phyloP scores from a whole-genome alignment of 2,888 invertebrate species.

The Hofmannophila pseudospretella region DNA sequence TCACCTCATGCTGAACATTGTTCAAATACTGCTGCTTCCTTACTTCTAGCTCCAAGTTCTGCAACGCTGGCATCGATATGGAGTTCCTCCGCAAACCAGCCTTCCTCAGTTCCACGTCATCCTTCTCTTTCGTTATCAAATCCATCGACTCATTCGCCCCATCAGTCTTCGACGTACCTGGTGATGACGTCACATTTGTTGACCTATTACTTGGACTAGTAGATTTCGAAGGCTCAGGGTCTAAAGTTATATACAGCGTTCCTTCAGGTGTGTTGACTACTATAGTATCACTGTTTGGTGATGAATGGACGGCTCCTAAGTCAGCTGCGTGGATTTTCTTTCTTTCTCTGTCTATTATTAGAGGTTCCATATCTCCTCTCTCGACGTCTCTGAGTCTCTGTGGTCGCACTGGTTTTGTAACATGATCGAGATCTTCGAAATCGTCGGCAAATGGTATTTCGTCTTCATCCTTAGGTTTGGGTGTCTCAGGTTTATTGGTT shows the following conservation, averaged over 20 bases:
- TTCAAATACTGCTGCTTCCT: conserved; percentile 63
- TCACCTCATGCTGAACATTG: conserved; percentile 51
- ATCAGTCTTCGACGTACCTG: conserved; percentile 44
- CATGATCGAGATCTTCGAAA: conserved; percentile 37
- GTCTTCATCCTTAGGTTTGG: conserved; percentile 11
- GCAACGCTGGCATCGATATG: conserved; percentile 85
- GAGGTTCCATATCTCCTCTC: conserved; percentile 20
- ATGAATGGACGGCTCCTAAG: conserved; percentile 51
- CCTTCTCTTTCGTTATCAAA: conserved; percentile 45
- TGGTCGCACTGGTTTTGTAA: conserved; percentile 39
- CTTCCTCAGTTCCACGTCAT: conserved; percentile 38
- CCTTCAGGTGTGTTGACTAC: conserved; percentile 70
- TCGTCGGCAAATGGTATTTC: conserved; percentile 54
- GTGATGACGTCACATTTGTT: conserved; percentile 35
- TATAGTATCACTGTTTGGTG: conserved; percentile 64
- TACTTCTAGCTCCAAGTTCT: conserved; percentile 81
- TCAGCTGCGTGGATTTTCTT: conserved; percentile 47
- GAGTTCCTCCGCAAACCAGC: conserved; percentile 80
- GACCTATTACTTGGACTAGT: conserved; percentile 34
- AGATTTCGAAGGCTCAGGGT: conserved; percentile 47
- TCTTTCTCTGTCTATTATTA: conserved; percentile 19
- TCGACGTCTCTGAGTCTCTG: conserved; percentile 32
- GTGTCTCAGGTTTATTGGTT: not conserved
- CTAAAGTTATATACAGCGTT: conserved; percentile 63
- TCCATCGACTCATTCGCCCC: conserved; percentile 47